Evolutionary conservation across 2,797 vertebrate genomes (phyloP).

Genomic region (Periparus ater): DNA sequence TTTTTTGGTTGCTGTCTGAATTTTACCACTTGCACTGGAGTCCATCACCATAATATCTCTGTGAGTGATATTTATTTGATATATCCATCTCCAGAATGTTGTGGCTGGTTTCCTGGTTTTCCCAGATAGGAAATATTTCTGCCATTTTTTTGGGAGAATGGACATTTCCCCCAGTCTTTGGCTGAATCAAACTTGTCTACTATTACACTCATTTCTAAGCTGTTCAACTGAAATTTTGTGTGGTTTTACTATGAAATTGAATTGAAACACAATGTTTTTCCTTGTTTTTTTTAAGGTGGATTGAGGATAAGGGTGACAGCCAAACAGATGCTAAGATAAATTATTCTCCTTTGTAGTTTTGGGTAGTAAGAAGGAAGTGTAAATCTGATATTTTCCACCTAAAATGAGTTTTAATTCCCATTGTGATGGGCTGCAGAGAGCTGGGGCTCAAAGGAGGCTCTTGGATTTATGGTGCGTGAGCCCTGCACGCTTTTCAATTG

Average conservation of each 20-base stretch:
- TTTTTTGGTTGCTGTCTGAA: not conserved
- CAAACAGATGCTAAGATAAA: not conserved
- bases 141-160: not conserved
- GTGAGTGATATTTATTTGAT: not conserved
- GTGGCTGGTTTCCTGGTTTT: not conserved
- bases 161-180: not conserved
- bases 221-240: not conserved
- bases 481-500: not conserved
- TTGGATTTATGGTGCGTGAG: not conserved
- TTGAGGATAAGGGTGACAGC: not conserved
- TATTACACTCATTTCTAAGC: not conserved
- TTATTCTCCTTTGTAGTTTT: not conserved
- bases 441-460: not conserved
- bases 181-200: not conserved
- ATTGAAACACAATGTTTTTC: not conserved
- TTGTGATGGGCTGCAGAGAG: not conserved
- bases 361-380: not conserved
- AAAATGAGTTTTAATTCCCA: not conserved
- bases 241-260: not conserved
- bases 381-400: not conserved
- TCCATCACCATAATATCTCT: not conserved
- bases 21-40: not conserved
- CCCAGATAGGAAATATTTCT: not conserved
- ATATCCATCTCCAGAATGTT: not conserved
- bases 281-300: not conserved